Percentiles rank a stretch among this genome's conserved stretches.
Evolutionary conservation across 2,888 invertebrate genomes (phyloP).

Genomic region (Ceratothoa steindachneri): DNA sequence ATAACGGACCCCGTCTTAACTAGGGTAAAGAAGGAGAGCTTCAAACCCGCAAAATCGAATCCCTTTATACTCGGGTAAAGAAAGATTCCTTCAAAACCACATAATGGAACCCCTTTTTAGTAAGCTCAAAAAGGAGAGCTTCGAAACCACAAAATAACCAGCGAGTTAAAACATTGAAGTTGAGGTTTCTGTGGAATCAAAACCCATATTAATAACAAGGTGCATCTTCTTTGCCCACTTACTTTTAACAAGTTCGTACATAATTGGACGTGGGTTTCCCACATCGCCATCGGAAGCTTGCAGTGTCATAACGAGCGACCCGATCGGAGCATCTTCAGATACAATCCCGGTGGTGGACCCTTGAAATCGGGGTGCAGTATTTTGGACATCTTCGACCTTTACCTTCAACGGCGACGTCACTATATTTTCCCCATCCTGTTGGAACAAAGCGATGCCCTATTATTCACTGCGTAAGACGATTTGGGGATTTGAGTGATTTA

Average conservation of each 20-base stretch:
- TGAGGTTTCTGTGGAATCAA: too few relatives aligned
- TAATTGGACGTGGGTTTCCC: constrained; percentile 73
- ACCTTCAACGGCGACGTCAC: constrained; percentile 71
- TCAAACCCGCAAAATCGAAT: too few relatives aligned
- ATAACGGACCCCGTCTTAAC: too few relatives aligned
- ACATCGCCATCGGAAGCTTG: constrained; percentile 79
- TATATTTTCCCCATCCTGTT: constrained; percentile 67
- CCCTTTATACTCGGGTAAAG: too few relatives aligned
- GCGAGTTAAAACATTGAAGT: too few relatives aligned
- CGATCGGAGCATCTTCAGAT: constrained; percentile 76
- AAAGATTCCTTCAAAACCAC: too few relatives aligned
- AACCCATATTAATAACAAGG: too few relatives aligned
- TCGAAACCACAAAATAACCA: too few relatives aligned
- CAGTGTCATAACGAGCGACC: constrained; percentile 71
- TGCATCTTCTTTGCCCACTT: too few relatives aligned
- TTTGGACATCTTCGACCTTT: constrained; percentile 77
- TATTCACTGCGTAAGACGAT: not conserved
- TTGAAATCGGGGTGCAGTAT: constrained; percentile 77
- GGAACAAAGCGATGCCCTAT: not conserved
- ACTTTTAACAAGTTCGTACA: constrained; percentile 76
- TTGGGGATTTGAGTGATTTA: not conserved
- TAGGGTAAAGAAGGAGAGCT: too few relatives aligned
- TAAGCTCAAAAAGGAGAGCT: too few relatives aligned
- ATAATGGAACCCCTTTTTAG: too few relatives aligned
- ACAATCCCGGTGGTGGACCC: constrained; percentile 73